Percentiles rank a stretch among this genome's conserved stretches.
phyloP scores from a whole-genome alignment of 2,888 invertebrate genomes.

The Cheiracanthium punctorium region DNA sequence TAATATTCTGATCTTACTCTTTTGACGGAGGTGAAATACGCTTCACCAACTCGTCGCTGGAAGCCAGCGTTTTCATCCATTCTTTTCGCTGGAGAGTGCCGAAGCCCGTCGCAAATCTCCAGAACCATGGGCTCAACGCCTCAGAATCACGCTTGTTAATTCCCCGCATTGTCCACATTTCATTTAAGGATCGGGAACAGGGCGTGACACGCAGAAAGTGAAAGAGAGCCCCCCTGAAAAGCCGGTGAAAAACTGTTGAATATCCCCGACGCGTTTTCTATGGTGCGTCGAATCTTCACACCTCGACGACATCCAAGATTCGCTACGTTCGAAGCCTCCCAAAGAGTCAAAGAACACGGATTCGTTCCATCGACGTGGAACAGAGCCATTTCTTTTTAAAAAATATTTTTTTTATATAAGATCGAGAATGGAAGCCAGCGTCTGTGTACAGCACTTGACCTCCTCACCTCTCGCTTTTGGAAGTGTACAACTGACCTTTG shows the following conservation, averaged over 20 bases:
- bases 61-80: too few relatives aligned
- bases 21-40: too few relatives aligned
- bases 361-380: not conserved
- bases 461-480: not conserved
- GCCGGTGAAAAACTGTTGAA: too few relatives aligned
- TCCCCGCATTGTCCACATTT: not conserved
- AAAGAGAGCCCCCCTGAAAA: not conserved
- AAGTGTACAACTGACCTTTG: not conserved
- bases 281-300: not conserved
- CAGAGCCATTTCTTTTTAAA: not conserved
- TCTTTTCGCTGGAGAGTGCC: too few relatives aligned
- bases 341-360: not conserved
- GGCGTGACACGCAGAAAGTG: not conserved
- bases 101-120: too few relatives aligned
- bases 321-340: not conserved
- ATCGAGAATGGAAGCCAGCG: not conserved
- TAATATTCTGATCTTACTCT: too few relatives aligned
- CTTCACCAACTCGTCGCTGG: too few relatives aligned
- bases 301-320: conserved; percentile 7
- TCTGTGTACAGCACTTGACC: conserved; percentile 10
- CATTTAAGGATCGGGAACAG: not conserved
- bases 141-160: not conserved
- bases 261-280: too few relatives aligned
- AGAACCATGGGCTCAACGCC: too few relatives aligned
- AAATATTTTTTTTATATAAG: too few relatives aligned